Evolutionary conservation across 1,140 invertebrate species (phyloP).

Genomic region (Cepaea nemoralis): DNA sequence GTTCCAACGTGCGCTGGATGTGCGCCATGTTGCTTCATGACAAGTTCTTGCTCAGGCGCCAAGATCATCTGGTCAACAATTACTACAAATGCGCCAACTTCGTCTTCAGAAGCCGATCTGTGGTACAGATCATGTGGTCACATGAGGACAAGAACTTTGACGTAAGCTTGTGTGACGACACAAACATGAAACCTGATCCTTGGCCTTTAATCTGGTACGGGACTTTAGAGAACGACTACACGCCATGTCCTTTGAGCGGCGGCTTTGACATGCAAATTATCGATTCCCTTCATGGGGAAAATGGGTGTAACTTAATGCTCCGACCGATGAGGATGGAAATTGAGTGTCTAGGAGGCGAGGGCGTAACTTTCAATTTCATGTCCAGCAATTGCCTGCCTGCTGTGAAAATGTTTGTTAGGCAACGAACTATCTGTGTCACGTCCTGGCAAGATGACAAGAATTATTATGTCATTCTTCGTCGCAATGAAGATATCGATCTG

Average conservation of each 20-base stretch:
- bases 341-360: constrained; percentile 58
- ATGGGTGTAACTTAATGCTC: constrained; percentile 56
- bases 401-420: constrained; percentile 45
- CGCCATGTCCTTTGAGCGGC: constrained; percentile 51
- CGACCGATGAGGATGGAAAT: constrained; percentile 59
- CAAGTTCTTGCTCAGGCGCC: constrained; percentile 46
- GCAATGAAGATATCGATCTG: constrained; percentile 41
- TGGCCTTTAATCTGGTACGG: constrained; percentile 51
- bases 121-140: constrained; percentile 50
- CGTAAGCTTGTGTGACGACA: constrained; percentile 46
- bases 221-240: constrained; percentile 44
- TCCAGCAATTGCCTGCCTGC: constrained; percentile 47
- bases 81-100: constrained; percentile 48
- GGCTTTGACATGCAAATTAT: constrained; percentile 58
- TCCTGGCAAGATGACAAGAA: constrained; percentile 49
- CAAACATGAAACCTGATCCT: constrained; percentile 41
- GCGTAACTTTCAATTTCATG: constrained; percentile 54
- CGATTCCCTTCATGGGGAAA: constrained; percentile 41
- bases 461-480: constrained; percentile 49
- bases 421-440: constrained; percentile 50
- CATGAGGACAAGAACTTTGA: constrained; percentile 28
- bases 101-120: constrained; percentile 42
- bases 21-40: constrained; percentile 38
- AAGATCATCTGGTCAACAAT: constrained; percentile 35
- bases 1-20: constrained; percentile 39